Evolutionary conservation across 2,888 invertebrate genomes (phyloP), one percentile per base, ranked within the genome.

Genomic region (Polia nebulosa): DNA sequence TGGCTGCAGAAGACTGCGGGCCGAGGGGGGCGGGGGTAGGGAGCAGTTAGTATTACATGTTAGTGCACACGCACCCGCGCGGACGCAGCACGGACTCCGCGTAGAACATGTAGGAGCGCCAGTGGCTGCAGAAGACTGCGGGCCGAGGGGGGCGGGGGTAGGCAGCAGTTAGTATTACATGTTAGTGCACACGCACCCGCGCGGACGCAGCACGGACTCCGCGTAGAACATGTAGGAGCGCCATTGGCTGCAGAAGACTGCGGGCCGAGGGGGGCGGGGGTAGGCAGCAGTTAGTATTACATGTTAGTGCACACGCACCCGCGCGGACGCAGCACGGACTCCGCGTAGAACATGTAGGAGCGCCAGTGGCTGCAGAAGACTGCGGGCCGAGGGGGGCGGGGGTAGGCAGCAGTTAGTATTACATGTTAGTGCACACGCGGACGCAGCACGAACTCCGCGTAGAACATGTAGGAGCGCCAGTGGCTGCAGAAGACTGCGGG

Each of bases 341-440:
- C 97, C 25, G 96, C 94, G 89, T 94, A 97, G 89, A 95, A 96
- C 88, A 95, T 95, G 88, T 96, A 97, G 0, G 97, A 96, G 1
- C 96, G 93, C 96, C 97, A 97, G 86, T 97, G 97, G 87, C 97
- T 97, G 93, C 97, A 97, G 92, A 97, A 97, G 76, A 96, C 96
- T 97, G 85, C 60, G 13, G 47, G 60, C 53, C 25, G 36, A n/a
- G 49, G 44, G 17, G 47, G 20, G 8, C 5, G 7, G 36, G n/a
- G 39, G n/a, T n/a, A n/a, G n/a, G n/a, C 29, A n/a, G 6, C 4
- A 9, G 17, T 47, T 72, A 68, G 72, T 39, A 20, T 13, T 2
- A 7, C n/a, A 11, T 17, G 29, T 39, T 34, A 34, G 27, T n/a
- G n/a, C n/a, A n/a, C n/a, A n/a, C n/a, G 68, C 0, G 96, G 96